Conservation (phyloP, 2,888 invertebrate genomes). For the Unio delphinus region DNA sequence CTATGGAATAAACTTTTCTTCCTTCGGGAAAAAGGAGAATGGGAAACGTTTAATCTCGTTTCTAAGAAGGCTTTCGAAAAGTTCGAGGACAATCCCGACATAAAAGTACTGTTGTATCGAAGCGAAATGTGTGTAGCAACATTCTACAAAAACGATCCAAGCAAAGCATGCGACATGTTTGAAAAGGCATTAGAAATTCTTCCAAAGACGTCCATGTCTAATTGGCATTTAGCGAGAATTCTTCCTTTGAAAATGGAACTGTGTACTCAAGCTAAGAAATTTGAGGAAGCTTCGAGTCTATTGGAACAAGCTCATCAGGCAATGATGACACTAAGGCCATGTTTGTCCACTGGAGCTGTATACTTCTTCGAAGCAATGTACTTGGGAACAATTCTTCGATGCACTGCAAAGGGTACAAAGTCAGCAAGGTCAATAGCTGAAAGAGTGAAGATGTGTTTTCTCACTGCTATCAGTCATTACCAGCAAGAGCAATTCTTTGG, state of each 20-base stretch:
- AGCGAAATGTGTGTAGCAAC: slow-evolving; percentile 21
- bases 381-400: slow-evolving; percentile 10
- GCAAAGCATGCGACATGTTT: slow-evolving; percentile 10
- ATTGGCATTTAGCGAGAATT: slow-evolving; percentile 17
- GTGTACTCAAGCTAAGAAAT: slow-evolving; percentile 6
- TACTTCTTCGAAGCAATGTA: slow-evolving; percentile 22
- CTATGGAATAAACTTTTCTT: slow-evolving; percentile 18
- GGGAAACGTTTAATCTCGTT: slow-evolving; percentile 9
- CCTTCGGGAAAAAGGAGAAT: slow-evolving; percentile 17
- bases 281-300: slow-evolving; percentile 12
- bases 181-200: slow-evolving; percentile 12
- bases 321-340: slow-evolving; percentile 10
- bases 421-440: slow-evolving; percentile 4
- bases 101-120: slow-evolving; percentile 11
- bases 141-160: slow-evolving; percentile 15
- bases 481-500: slow-evolving; percentile 14
- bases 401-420: slow-evolving; percentile 8
- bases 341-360: slow-evolving; percentile 18
- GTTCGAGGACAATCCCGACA: slow-evolving; percentile 11
- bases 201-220: slow-evolving; percentile 12
- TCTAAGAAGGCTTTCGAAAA: slow-evolving; percentile 9
- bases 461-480: slow-evolving; percentile 18
- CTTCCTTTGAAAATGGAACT: slow-evolving; percentile 16
- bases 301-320: slow-evolving; percentile 13
- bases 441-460: slow-evolving; percentile 17